Evolutionary conservation across 2,113 vertebrate genomes (phyloP).

Genomic region (Archilochus colubris): DNA sequence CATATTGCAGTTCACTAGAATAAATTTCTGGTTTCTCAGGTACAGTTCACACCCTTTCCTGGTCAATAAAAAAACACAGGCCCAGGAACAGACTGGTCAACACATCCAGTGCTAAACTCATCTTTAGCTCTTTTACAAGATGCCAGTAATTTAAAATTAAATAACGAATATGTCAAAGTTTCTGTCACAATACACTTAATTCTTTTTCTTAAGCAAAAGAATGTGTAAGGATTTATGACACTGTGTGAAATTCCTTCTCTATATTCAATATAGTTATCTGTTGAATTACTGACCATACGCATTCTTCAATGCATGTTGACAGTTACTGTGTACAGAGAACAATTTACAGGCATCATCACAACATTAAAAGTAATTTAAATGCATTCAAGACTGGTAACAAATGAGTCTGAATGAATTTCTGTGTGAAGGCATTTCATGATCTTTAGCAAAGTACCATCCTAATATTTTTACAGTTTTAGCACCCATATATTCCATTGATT

Average conservation of each 20-base stretch:
- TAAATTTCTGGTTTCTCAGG: not conserved
- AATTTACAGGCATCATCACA: conserved; percentile 57
- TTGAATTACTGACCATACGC: not conserved
- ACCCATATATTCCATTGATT: conserved; percentile 22
- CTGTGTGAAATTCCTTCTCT: not conserved
- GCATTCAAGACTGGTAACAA: conserved; percentile 58
- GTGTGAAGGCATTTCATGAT: conserved; percentile 11
- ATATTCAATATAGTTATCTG: not conserved
- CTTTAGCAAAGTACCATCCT: conserved; percentile 40
- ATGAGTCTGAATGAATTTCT: conserved; percentile 31
- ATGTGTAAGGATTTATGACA: not conserved
- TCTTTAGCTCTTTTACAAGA: not conserved
- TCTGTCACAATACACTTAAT: conserved; percentile 9
- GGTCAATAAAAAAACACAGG: not conserved
- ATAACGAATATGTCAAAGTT: not conserved
- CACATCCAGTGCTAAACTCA: not conserved
- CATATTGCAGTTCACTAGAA: not conserved
- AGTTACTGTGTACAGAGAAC: conserved; percentile 36
- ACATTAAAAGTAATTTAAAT: conserved; percentile 67
- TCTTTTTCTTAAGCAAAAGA: conserved; percentile 7
- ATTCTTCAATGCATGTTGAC: not conserved
- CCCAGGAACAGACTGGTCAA: not conserved
- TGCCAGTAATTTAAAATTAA: not conserved
- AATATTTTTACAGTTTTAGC: conserved; percentile 39
- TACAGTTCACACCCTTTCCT: not conserved